Evolutionary conservation across 2,797 vertebrate genomes (phyloP).

Genomic region (Salarias fasciatus): DNA sequence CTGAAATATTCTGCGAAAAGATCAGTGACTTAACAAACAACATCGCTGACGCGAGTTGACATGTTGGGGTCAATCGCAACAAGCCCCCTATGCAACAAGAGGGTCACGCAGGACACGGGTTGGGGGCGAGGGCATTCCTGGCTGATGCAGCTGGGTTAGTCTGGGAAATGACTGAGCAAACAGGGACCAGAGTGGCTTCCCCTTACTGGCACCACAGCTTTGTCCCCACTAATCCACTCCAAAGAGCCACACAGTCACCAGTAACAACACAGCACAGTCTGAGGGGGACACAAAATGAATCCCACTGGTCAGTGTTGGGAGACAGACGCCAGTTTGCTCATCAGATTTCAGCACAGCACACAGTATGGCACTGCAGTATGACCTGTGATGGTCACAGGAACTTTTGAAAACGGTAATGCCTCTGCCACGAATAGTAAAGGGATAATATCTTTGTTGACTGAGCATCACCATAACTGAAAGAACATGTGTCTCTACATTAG

Average conservation of each 20-base stretch:
- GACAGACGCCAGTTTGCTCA: conserved; percentile 63
- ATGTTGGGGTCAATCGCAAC: conserved; percentile 48
- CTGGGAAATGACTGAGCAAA: conserved; percentile 81
- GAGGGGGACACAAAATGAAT: conserved; percentile 59
- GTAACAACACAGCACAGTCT: conserved; percentile 68
- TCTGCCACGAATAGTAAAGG: background rate
- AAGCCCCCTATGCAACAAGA: conserved; percentile 37
- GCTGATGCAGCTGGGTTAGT: conserved; percentile 70
- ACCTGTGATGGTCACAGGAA: conserved; percentile 26
- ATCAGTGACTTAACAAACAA: conserved; percentile 18
- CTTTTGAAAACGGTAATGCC: conserved; percentile 13
- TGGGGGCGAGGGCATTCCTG: conserved; percentile 66
- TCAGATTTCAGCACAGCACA: conserved; percentile 58
- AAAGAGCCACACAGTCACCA: conserved; percentile 72
- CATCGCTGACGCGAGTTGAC: conserved; percentile 18
- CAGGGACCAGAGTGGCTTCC: conserved; percentile 76
- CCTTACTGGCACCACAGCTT: conserved; percentile 80
- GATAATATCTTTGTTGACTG: background rate
- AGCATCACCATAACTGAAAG: no score
- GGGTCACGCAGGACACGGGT: conserved; percentile 66
- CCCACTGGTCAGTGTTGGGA: conserved; percentile 58
- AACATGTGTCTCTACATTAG: no score
- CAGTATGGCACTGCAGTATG: conserved; percentile 22
- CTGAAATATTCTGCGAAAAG: conserved; percentile 2
- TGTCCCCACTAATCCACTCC: conserved; percentile 79